These are phyloP conservation scores for Plebejus melissa DNA, from an alignment of 2,888 invertebrate genomes.

Conservation along the genomic window DNA sequence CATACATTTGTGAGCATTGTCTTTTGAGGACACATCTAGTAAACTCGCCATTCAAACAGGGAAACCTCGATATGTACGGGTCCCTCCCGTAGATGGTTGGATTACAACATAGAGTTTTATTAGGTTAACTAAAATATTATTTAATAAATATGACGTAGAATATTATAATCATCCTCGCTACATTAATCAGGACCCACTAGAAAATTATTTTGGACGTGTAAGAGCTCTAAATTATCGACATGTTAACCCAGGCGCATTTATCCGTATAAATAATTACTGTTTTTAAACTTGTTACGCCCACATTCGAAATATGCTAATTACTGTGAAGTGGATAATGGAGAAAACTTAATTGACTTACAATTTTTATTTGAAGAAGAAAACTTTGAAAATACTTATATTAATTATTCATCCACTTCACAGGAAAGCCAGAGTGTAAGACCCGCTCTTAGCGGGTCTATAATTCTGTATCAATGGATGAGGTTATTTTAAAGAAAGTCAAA, in stretches of 20 bases:
- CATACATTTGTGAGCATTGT: no score
- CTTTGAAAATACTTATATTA: not conserved
- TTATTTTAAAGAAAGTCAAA: constrained; percentile 29
- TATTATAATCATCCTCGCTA: constrained; percentile 36
- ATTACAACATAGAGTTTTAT: no score
- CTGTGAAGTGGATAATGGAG: constrained; percentile 27
- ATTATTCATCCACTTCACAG: constrained; percentile 16
- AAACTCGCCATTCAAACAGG: no score
- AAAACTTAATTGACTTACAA: constrained; percentile 20
- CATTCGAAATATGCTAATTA: constrained; percentile 12
- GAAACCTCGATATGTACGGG: no score
- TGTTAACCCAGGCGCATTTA: constrained; percentile 37
- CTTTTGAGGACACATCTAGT: no score
- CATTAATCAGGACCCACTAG: constrained; percentile 40
- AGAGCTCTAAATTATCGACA: constrained; percentile 39
- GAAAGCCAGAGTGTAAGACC: not conserved
- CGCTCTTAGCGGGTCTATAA: not conserved
- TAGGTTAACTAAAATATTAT: not conserved
- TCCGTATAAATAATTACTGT: constrained; percentile 36
- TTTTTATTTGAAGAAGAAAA: constrained; percentile 27
- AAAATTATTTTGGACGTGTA: constrained; percentile 39
- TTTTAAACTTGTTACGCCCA: constrained; percentile 31
- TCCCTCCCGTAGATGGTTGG: no score
- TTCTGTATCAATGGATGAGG: not conserved
- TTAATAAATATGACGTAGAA: not conserved